These are phyloP conservation scores for Caenorhabditis briggsae DNA, from an alignment of 1,140 invertebrate genomes.

Conservation along the genomic window DNA sequence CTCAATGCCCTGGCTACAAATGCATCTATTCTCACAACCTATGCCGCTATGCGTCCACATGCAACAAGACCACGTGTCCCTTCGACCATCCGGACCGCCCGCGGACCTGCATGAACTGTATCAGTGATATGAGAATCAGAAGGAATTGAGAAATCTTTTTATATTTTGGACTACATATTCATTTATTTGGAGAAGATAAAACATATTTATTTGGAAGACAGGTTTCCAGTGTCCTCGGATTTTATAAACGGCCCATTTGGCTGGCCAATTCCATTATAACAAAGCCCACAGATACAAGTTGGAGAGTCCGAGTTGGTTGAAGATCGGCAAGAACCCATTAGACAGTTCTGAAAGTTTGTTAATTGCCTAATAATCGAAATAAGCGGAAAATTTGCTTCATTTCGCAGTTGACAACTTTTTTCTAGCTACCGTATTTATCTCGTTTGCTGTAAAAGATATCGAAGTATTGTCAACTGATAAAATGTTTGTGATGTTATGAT, in stretches of 20 bases:
- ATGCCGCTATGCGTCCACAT: slow-evolving; percentile 13
- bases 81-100: slow-evolving; percentile 50
- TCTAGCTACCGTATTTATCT: no score
- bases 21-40: slow-evolving; percentile 42
- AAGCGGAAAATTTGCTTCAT: no score
- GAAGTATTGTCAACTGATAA: no score
- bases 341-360: neutral
- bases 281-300: neutral
- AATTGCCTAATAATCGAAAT: no score
- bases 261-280: neutral
- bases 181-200: neutral
- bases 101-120: slow-evolving; percentile 46
- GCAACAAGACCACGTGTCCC: slow-evolving; percentile 42
- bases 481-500: no score
- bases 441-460: no score
- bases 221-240: neutral
- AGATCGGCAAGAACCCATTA: neutral
- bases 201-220: neutral
- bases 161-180: neutral
- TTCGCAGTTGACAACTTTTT: no score
- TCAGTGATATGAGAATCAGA: slow-evolving; percentile 26
- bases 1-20: slow-evolving; percentile 28
- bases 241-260: neutral
- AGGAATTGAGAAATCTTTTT: neutral
- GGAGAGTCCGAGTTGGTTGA: neutral